Base-by-base conservation (phyloP, 2,888 invertebrate species). In the Drosophila fulvimacula region DNA sequence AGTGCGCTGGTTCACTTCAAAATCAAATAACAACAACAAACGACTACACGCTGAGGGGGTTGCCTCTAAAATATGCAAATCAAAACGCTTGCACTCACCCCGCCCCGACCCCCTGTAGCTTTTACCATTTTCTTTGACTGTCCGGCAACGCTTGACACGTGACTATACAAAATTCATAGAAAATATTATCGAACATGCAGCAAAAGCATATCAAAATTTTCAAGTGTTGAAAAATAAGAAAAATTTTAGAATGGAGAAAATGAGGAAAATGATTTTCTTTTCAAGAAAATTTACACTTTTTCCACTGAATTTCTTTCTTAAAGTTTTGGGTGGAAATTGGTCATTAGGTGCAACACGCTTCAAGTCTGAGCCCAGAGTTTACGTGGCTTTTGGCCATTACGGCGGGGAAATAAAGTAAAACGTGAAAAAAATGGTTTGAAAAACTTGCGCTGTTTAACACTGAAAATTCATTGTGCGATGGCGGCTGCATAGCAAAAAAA, bases 361-460 rank as follows among this genome's bases (percentile, higher is more conserved):
- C 36, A 60, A 68, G 70, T 74, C 68, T 67, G 64, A 19, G 48
- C 21, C 46, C 64, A 67, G 63, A 62, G 74, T 82, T 85, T 68
- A 80, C 88, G 83, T 80, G 73, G 78, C 77, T 79, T 84, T 82
- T 70, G 69, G 68, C 67, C 87, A 79, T 87, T 79, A 87, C 66
- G 59, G 59, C 11, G 21, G 10, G 34, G 52, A 55, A 51, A 44
- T 67, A 64, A 59, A 73, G 69, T 59, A 60, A 66, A 61, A 61
- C 72, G 52, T 56, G 11, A 55, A 58, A 69, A 70, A 74, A 72
- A 84, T 49, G 55, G 74, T 58, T 79, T 62, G 65, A 82, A 89
- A 82, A 86, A 85, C 89, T 89, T 85, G 81, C 80, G 71, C 69
- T 79, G 75, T 61, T 81, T 81, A 76, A 78, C 73, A 76, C 71